Evolutionary conservation across 23 tunicate genomes (phyloP).

Genomic region (Pegea sp.): DNA sequence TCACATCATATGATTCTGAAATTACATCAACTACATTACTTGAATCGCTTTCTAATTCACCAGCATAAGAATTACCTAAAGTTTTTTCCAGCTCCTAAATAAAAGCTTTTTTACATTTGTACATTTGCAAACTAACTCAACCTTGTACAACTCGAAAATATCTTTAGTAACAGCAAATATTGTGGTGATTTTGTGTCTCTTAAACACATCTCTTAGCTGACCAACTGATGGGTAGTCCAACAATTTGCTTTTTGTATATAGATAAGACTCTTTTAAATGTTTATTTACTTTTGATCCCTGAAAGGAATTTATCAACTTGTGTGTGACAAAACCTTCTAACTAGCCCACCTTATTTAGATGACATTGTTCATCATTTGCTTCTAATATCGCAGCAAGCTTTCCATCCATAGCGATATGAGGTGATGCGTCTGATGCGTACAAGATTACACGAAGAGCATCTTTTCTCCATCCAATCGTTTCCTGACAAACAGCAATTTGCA

Average conservation of each 20-base stretch:
- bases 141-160: conserved; percentile 32
- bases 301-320: background rate
- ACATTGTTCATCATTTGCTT: conserved; percentile 73
- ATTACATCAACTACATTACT: conserved; percentile 45
- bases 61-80: conserved; percentile 32
- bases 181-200: conserved; percentile 39
- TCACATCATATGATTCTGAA: conserved; percentile 37
- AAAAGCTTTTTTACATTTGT: background rate
- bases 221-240: conserved; percentile 83
- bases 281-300: background rate
- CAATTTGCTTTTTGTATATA: conserved; percentile 46
- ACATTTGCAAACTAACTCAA: background rate
- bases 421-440: conserved; percentile 72
- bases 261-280: conserved; percentile 6
- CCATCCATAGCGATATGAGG: conserved; percentile 89
- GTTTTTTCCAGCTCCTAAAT: conserved; percentile 27
- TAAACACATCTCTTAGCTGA: conserved; percentile 42
- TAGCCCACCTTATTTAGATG: conserved; percentile 21
- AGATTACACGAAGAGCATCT: conserved; percentile 36
- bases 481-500: conserved; percentile 73
- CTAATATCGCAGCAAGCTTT: conserved; percentile 78
- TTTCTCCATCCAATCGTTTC: conserved; percentile 35
- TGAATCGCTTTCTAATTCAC: conserved; percentile 27
- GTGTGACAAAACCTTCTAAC: background rate
- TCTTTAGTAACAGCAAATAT: conserved; percentile 70